Percentiles rank a stretch among this genome's conserved stretches.
phyloP scores from a whole-genome alignment of 2,888 invertebrate species.

The Cerastoderma edule region DNA sequence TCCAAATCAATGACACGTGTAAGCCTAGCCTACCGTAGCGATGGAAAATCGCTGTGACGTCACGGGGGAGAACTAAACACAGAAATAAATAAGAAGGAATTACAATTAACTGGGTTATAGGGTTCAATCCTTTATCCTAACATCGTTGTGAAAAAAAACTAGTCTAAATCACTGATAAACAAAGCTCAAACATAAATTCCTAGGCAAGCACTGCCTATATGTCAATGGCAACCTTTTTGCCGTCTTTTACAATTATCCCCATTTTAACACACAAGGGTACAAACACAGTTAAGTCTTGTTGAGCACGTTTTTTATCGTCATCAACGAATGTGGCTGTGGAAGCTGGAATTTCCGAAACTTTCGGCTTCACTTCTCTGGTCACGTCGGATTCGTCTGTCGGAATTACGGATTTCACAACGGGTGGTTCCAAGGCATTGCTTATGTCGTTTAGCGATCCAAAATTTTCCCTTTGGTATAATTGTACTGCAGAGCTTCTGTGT shows the following conservation, averaged over 20 bases:
- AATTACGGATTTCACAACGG: not conserved
- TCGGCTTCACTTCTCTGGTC: not conserved
- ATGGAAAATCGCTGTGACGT: too few relatives aligned
- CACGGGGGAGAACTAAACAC: too few relatives aligned
- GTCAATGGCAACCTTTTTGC: not conserved
- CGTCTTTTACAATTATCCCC: not conserved
- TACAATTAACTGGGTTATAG: too few relatives aligned
- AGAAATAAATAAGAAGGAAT: too few relatives aligned
- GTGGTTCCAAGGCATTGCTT: slow-evolving; percentile 14
- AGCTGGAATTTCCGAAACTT: not conserved
- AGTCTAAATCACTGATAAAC: too few relatives aligned
- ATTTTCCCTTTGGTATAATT: slow-evolving; percentile 24
- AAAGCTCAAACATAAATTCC: too few relatives aligned
- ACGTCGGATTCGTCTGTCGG: not conserved
- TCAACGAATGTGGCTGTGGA: not conserved
- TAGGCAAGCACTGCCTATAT: too few relatives aligned
- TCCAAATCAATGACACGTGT: too few relatives aligned
- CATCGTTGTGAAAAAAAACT: too few relatives aligned
- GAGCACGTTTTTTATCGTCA: not conserved
- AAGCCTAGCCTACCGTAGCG: too few relatives aligned
- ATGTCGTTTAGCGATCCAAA: slow-evolving; percentile 14
- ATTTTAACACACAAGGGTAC: not conserved
- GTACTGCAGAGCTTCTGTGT: slow-evolving; percentile 26
- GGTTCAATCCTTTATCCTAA: too few relatives aligned
- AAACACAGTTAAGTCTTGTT: not conserved